Conservation (phyloP, 2,888 invertebrate species). For the Digitonthophagus gazella region DNA sequence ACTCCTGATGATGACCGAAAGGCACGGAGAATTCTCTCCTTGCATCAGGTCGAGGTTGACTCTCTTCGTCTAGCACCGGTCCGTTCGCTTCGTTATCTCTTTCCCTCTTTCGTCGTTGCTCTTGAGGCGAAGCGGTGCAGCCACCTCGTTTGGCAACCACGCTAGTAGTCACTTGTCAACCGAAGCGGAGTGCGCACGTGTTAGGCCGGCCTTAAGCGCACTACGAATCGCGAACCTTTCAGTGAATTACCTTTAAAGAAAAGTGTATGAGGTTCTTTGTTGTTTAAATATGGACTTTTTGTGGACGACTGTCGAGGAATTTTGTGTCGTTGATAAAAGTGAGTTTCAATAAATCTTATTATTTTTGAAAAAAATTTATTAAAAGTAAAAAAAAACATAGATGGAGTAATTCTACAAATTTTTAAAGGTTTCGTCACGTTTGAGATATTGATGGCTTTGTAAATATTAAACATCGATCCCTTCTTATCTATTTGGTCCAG, state of each 20-base stretch:
- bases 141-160: neutral
- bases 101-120: neutral
- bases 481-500: too few species aligned
- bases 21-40: neutral
- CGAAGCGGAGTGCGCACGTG: neutral
- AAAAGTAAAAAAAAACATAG: neutral
- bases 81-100: neutral
- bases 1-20: neutral
- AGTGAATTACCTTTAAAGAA: too few species aligned
- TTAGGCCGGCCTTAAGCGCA: neutral
- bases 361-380: neutral
- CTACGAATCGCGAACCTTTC: neutral
- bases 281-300: neutral
- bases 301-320: neutral
- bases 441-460: neutral
- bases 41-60: neutral
- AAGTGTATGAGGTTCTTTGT: too few species aligned
- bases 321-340: neutral
- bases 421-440: neutral
- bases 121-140: neutral
- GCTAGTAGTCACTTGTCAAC: neutral
- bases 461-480: neutral
- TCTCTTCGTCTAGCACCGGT: neutral
- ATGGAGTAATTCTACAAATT: neutral
- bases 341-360: neutral